A percentile compares a stretch with the other conserved stretches of the same genome.
Evolutionary conservation across 2,797 vertebrate species (phyloP).

Genomic region (Notamacropus eugenii): DNA sequence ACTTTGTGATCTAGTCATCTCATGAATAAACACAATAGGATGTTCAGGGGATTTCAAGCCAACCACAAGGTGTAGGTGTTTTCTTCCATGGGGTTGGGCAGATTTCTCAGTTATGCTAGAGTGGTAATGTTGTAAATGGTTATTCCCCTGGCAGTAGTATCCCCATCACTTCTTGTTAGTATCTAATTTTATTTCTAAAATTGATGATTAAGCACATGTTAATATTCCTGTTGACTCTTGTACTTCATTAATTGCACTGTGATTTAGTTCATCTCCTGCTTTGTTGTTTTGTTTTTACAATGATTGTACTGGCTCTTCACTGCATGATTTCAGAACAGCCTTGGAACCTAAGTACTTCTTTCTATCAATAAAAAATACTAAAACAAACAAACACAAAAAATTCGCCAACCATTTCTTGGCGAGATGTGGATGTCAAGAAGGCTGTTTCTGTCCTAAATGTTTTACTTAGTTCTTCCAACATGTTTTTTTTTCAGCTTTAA

Average conservation of each 20-base stretch:
- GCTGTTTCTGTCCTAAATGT: neutral
- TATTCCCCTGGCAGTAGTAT: slow-evolving; percentile 44
- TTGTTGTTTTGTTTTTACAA: slow-evolving; percentile 38
- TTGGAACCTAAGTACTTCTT: slow-evolving; percentile 76
- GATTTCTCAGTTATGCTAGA: neutral
- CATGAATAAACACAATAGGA: slow-evolving; percentile 5
- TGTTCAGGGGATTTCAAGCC: slow-evolving; percentile 19
- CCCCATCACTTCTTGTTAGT: slow-evolving; percentile 37
- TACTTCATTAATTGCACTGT: slow-evolving; percentile 51
- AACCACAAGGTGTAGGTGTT: slow-evolving; percentile 38
- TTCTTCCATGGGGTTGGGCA: accelerated
- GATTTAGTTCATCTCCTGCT: slow-evolving; percentile 62
- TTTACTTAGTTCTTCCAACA: neutral
- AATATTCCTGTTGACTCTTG: slow-evolving; percentile 61
- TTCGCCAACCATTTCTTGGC: neutral
- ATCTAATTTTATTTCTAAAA: slow-evolving; percentile 70
- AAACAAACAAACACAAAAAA: neutral
- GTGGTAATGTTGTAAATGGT: slow-evolving; percentile 54
- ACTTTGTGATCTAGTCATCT: slow-evolving; percentile 65
- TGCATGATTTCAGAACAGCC: slow-evolving; percentile 68
- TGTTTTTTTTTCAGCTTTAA: neutral
- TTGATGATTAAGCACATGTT: slow-evolving; percentile 38
- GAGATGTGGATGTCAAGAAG: neutral
- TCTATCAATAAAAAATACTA: slow-evolving; percentile 81
- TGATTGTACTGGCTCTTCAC: slow-evolving; percentile 66